Evolutionary conservation across 2,888 invertebrate species (phyloP).

Genomic region (Ophioninae sp.): DNA sequence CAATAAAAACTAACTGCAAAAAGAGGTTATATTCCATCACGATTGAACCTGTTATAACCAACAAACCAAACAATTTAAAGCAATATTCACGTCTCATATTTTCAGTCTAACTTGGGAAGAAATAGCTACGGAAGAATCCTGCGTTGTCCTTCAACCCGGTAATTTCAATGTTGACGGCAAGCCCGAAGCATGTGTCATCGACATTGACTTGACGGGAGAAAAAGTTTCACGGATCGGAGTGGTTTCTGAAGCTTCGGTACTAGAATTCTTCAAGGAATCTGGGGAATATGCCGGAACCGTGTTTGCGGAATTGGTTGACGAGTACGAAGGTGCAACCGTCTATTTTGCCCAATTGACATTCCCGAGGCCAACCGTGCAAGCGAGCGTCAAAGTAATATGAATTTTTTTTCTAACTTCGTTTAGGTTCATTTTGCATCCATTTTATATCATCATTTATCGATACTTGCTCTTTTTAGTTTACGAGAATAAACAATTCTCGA

Average conservation of each 20-base stretch:
- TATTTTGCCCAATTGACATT: conserved; percentile 76
- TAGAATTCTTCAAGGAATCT: conserved; percentile 80
- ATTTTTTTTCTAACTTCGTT: background rate
- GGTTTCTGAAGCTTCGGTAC: conserved; percentile 80
- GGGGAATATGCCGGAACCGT: conserved; percentile 80
- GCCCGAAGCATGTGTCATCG: conserved; percentile 73
- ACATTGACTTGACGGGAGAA: conserved; percentile 74
- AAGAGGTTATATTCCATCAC: conserved; percentile 66
- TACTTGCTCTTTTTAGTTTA: conserved; percentile 74
- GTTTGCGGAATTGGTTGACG: conserved; percentile 78
- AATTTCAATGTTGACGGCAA: conserved; percentile 66
- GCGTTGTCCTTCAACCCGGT: conserved; percentile 71
- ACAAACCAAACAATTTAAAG: background rate
- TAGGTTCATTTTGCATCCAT: background rate
- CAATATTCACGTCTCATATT: conserved; percentile 41
- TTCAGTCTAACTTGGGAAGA: conserved; percentile 77
- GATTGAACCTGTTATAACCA: background rate
- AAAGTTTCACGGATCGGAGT: conserved; percentile 77
- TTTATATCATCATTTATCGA: background rate
- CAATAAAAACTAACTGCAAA: conserved; percentile 60
- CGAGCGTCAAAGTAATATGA: conserved; percentile 74
- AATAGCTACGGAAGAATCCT: conserved; percentile 76
- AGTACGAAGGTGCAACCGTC: conserved; percentile 77
- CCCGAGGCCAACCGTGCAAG: conserved; percentile 74
- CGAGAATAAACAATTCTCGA: conserved; percentile 74